These are phyloP conservation scores for Drosophila falleni DNA, from an alignment of 2,888 invertebrate genomes.

Conservation along the genomic window DNA sequence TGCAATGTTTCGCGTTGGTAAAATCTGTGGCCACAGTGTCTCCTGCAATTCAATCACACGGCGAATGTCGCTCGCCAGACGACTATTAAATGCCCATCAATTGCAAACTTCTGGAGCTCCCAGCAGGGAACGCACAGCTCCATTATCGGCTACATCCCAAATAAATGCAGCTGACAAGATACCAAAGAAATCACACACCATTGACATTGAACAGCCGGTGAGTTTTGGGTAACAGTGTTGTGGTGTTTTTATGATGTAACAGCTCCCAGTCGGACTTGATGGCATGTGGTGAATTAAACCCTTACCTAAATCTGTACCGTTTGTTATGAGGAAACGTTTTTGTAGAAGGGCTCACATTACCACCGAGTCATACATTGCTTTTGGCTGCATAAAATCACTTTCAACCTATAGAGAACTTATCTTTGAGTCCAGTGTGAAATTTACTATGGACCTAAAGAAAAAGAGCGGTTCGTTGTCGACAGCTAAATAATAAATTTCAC, in stretches of 20 bases:
- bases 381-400: not conserved
- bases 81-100: slow-evolving; percentile 13
- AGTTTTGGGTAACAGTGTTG: slow-evolving; percentile 8
- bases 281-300: not conserved
- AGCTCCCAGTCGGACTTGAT: not conserved
- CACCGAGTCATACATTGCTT: too few species aligned
- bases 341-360: too few species aligned
- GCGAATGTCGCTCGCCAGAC: slow-evolving; percentile 38
- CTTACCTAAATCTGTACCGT: not conserved
- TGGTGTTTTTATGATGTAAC: slow-evolving; percentile 51
- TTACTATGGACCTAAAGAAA: too few species aligned
- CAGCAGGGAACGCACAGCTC: slow-evolving; percentile 1
- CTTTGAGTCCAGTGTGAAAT: too few species aligned
- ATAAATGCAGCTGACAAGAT: not conserved
- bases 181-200: slow-evolving; percentile 16
- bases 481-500: too few species aligned
- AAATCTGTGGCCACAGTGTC: slow-evolving; percentile 8
- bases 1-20: slow-evolving; percentile 50
- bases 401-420: too few species aligned
- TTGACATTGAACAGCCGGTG: slow-evolving; percentile 18
- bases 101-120: not conserved
- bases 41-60: not conserved
- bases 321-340: not conserved
- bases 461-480: too few species aligned
- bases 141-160: slow-evolving; percentile 10